Evolutionary conservation across 2,113 vertebrate genomes (phyloP).

Genomic region (Paralichthys olivaceus): DNA sequence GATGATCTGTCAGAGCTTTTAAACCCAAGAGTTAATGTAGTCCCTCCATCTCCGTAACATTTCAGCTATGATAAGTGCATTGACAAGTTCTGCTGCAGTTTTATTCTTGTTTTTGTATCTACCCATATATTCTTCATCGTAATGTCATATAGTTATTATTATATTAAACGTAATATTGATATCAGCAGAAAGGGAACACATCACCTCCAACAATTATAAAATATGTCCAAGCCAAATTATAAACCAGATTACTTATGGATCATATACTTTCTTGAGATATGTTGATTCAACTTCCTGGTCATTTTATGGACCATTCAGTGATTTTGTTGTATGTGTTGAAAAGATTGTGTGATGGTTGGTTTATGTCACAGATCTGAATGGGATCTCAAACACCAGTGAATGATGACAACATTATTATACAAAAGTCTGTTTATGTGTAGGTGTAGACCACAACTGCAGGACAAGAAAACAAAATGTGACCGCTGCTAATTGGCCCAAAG

Average conservation of each 20-base stretch:
- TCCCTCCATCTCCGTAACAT: not conserved
- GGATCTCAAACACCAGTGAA: not conserved
- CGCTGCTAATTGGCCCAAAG: slow-evolving; percentile 20
- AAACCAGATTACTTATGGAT: no score
- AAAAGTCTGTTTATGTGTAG: not conserved
- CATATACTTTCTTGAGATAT: no score
- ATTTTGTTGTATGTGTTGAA: not conserved
- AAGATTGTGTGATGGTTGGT: not conserved
- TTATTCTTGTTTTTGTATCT: not conserved
- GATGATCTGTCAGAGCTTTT: slow-evolving; percentile 15
- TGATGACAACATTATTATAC: not conserved
- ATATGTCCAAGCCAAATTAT: no score
- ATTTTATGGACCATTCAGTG: no score
- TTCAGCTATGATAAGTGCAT: not conserved
- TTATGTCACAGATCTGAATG: not conserved
- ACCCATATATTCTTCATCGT: not conserved
- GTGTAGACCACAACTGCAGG: not conserved
- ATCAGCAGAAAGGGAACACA: no score
- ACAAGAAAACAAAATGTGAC: slow-evolving; percentile 23
- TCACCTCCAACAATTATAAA: no score
- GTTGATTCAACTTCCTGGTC: no score
- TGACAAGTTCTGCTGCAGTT: not conserved
- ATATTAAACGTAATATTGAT: no score
- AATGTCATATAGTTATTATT: no score
- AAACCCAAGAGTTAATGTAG: not conserved